Evolutionary conservation across 2,888 invertebrate species (phyloP), one percentile per base, ranked within the genome.

Genomic region (Perizoma flavofasciatum): DNA sequence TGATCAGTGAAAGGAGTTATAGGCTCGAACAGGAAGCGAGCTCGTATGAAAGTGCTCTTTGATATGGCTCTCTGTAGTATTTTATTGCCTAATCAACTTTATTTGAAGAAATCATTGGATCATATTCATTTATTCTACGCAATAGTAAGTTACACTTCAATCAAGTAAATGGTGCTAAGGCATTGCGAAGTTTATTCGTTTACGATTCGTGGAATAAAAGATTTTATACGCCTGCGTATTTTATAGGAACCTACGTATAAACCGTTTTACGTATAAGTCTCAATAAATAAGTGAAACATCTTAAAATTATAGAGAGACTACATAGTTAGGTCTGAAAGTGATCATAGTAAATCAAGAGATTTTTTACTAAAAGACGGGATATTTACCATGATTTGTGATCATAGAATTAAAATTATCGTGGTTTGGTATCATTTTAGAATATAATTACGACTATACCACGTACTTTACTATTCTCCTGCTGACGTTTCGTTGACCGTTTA

Each of bases 1-100:
- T 80, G 81, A 85, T 83, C 83, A 78, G 81, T 82, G 81, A 77
- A 81, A 83, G 80, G 80, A 82, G 78, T 79, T 80, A 78, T 74
- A 74, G 75, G 75, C 71, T 62, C 59, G 69, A 68, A 68, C 78
- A 80, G 74, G 77, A 80, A 77, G 73, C 72, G 72, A 70, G 73
- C 70, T 72, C 70, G 70, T 71, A 70, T 72, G 75, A 72, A 64
- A 66, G 58, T 68, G 70, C 77, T 73, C 68, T 79, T 79, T 78
- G 77, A 77, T 79, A 79, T 79, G 64, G 60, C 66, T 68, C 67
- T 71, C 73, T 73, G 73, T 74, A 75, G 63, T 72, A 73, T 74
- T 78, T 78, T 77, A 79, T 75, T 74, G 67, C 69, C 67, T 67
- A 56, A 66, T 68, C 53, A 70, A 72, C 66, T 72, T 73, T 77